Percentiles rank a stretch among this genome's conserved stretches.
phyloP scores from a whole-genome alignment of 2,888 invertebrate species.

The Temnothorax rugatulus region DNA sequence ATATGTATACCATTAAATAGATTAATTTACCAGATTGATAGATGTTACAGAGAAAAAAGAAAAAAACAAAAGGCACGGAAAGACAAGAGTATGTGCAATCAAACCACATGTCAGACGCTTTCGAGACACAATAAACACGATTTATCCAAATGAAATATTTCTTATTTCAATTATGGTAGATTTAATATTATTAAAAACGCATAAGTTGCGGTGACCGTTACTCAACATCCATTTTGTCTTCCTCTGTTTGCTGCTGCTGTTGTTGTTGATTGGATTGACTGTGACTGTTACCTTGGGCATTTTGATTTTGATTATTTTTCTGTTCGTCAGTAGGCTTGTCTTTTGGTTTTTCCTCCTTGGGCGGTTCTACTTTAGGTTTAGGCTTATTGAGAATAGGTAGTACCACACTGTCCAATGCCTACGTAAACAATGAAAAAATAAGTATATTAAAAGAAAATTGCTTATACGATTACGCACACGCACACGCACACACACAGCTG shows the following conservation, averaged over 20 bases:
- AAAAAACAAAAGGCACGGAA: constrained; percentile 51
- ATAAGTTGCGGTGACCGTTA: constrained; percentile 77
- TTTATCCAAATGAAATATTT: constrained; percentile 71
- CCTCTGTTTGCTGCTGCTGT: constrained; percentile 67
- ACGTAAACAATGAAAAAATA: constrained; percentile 50
- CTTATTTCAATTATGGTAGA: constrained; percentile 74
- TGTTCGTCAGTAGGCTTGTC: constrained; percentile 84
- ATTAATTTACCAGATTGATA: constrained; percentile 61
- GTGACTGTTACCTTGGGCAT: constrained; percentile 76
- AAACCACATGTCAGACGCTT: constrained; percentile 73
- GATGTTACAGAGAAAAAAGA: constrained; percentile 61
- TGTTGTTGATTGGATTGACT: constrained; percentile 79
- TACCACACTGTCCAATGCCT: constrained; percentile 88
- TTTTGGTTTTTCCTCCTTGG: constrained; percentile 87
- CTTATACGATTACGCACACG: background rate
- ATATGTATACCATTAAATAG: constrained; percentile 56
- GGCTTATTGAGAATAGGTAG: constrained; percentile 95
- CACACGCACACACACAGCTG: background rate
- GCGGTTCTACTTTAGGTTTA: constrained; percentile 93
- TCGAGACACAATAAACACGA: constrained; percentile 73
- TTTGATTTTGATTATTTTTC: constrained; percentile 80
- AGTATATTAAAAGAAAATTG: background rate
- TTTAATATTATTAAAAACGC: constrained; percentile 76
- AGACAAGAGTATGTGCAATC: constrained; percentile 69
- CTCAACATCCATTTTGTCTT: constrained; percentile 87